Evolutionary conservation across 1,140 invertebrate species (phyloP), one percentile per base, ranked within the genome.

Genomic region (Philotrypesis tridentata): DNA sequence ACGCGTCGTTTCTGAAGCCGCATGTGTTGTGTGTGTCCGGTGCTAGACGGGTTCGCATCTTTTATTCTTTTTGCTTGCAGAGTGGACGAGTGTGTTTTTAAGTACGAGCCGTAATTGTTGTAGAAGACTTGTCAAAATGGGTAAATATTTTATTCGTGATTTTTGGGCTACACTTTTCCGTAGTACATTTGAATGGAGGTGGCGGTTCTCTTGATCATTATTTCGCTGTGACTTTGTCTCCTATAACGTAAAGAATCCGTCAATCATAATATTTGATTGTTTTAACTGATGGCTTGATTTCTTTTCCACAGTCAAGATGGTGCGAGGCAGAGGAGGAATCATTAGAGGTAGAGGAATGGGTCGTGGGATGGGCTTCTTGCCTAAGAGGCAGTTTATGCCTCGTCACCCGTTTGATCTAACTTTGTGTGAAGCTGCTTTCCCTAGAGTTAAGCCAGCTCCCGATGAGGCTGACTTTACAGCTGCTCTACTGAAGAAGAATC

Each of bases 351-450:
- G 94, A 7, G 93, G 93, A 80, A 94, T 95, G 90, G 95, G 95
- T 63, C 93, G 95, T n/a, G 95, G 95, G n/a, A 91, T 93, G 84
- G 94, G 94, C 14, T 95, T 94, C 17, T 92, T 93, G 3, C 85
- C 89, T 7, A 95, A 96, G 33, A 95, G 96, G 87, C 94, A 95
- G 72, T 95, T 96, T 88, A 93, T 97, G 84, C 95, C 97, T 11
- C 93, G 97, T 68, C 96, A 98, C 87, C 97, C 97, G 0, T 98
- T 99, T 89, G 97, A 99, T 90, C 93, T 98, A 75, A 95, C 96
- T 6, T 92, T 98, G 65, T 97, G 97, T 80, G 97, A 98, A 90
- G 94, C 94, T 37, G 95, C 96, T 6, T 99, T 98, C 89, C 97
- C 97, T 8, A 93, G 96, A 87, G 96, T 97, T 12, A 97, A 97